Percentiles rank a stretch among this genome's conserved stretches.
Evolutionary conservation across 2,888 invertebrate genomes (phyloP).

Genomic region (Catocala fraxini): DNA sequence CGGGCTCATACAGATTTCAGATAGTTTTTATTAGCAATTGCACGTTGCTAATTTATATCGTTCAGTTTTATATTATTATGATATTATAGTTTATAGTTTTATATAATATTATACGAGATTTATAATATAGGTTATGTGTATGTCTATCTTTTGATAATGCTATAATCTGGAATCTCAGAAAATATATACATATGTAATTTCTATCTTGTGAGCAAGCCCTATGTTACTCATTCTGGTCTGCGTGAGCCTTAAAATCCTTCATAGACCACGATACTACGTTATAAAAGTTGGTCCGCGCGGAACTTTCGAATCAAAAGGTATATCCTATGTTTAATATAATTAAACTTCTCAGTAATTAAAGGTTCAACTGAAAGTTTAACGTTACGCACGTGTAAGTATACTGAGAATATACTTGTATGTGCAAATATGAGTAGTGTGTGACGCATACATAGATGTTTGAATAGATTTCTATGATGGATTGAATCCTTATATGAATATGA

Average conservation of each 20-base stretch:
- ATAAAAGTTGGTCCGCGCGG: constrained; percentile 50
- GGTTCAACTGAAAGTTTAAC: constrained; percentile 15
- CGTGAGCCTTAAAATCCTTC: constrained; percentile 60
- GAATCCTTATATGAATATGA: neutral
- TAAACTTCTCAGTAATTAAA: constrained; percentile 55
- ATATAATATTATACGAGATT: too few species aligned
- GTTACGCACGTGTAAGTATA: constrained; percentile 18
- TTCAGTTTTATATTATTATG: too few species aligned
- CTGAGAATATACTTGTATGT: neutral
- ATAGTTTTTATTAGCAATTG: too few species aligned
- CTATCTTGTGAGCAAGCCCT: neutral
- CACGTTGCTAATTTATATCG: too few species aligned
- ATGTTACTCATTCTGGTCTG: constrained; percentile 47
- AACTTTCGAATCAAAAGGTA: constrained; percentile 65
- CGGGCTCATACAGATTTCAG: too few species aligned
- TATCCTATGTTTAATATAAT: constrained; percentile 55
- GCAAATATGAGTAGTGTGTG: neutral
- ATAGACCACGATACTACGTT: constrained; percentile 53
- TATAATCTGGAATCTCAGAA: too few species aligned
- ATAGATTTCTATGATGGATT: constrained; percentile 6
- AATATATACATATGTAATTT: neutral
- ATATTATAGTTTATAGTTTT: too few species aligned
- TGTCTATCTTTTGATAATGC: too few species aligned
- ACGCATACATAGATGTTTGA: constrained; percentile 3
- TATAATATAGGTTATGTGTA: too few species aligned